These are phyloP conservation scores for Chaenocephalus aceratus DNA, from an alignment of 2,113 vertebrate genomes.

Conservation along the genomic window DNA sequence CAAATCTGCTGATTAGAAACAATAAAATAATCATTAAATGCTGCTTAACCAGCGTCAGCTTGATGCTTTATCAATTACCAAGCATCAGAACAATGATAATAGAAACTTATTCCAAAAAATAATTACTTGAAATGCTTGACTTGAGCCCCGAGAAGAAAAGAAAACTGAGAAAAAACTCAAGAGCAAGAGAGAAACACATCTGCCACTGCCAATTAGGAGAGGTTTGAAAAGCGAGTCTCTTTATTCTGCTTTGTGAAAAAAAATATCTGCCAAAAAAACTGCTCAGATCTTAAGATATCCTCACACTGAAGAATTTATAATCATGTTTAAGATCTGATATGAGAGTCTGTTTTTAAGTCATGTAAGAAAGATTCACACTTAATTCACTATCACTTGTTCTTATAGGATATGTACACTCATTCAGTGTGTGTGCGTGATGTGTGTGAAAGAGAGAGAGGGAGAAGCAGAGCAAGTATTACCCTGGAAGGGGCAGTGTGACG, in stretches of 20 bases:
- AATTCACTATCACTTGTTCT: neutral
- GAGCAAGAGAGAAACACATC: neutral
- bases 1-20: neutral
- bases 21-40: neutral
- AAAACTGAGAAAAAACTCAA: neutral
- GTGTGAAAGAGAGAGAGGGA: neutral
- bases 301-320: neutral
- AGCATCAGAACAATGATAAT: neutral
- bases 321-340: neutral
- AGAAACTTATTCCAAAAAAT: neutral
- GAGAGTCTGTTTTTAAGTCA: neutral
- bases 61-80: neutral
- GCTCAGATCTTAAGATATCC: neutral
- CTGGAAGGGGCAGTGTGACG: slow-evolving; percentile 51
- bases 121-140: neutral
- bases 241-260: slow-evolving; percentile 2
- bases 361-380: too few species aligned
- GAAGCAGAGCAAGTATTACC: slow-evolving; percentile 27
- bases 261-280: neutral
- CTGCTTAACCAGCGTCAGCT: neutral
- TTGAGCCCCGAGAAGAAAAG: neutral
- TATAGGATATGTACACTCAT: neutral
- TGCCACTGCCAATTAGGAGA: neutral
- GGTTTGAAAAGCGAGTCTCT: neutral
- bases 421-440: neutral